Evolutionary conservation across 2,888 invertebrate genomes (phyloP), one percentile per base, ranked within the genome.

Genomic region (Nemurella pictetii): DNA sequence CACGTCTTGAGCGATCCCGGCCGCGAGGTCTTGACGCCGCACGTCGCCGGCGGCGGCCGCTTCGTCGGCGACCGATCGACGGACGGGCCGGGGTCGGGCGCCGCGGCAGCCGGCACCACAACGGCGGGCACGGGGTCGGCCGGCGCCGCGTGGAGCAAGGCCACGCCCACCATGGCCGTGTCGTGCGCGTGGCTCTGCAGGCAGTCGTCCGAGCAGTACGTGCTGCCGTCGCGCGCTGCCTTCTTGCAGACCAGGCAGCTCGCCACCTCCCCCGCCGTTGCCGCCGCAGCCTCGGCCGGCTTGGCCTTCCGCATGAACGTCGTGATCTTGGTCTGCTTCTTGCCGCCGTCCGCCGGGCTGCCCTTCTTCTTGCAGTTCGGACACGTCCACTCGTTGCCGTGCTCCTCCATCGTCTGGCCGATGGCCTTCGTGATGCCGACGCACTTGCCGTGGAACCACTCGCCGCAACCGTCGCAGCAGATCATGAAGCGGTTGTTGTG

Each of bases 401-500:
- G 94, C 84, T 95, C 93, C 90, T 98, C 98, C 96, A 98, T 97
- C 90, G 96, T 95, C 89, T 89, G 89, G 84, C 97, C 97, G 95
- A 96, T 96, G 0, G 95, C 94, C 91, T 97, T 95, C 27, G 97
- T 97, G 77, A 99, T 96, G 88, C 96, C 96, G 20, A 99, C 98
- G 91, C 98, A 99, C 89, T 96, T 96, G n/a, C 98, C 98, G 89
- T 99, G 98, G 90, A 97, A 99, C 98, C 98, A 99, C 89, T 98
- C 98, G 89, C 97, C 96, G 90, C 98, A 99, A 20, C 94, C 93
- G 90, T 99, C 98, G 90, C 99, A 99, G 90, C 97, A 97, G 88
- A 98, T 98, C 98, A 99, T 99, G 89, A 99, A 98, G 84, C 89
- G 88, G 87, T 98, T 97, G 89, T 98, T 97, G 90, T 98, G 98